Evolutionary conservation across 2,888 invertebrate genomes (phyloP), one percentile per base, ranked within the genome.

Genomic region (Odontocerum albicorne): DNA sequence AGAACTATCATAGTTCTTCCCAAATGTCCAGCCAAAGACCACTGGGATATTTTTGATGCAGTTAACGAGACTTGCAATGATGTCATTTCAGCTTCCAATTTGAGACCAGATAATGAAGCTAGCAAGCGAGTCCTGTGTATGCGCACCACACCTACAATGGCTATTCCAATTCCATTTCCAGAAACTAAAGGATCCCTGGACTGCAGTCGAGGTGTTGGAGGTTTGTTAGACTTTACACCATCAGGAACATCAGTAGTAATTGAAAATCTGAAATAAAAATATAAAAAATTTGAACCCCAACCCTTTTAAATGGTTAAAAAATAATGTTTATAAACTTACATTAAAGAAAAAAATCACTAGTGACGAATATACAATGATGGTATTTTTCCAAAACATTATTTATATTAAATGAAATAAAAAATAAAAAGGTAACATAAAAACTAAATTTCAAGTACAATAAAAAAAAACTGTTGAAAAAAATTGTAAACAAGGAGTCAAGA

Each of bases 71-170:
- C 88, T 68, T 96, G 93, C 7, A 96, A 79, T 53, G 91, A 92
- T 12, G 91, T 90, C 51, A 97, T 89, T 75, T 96, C 95, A 0
- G 95, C 95, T 71, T 97, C 96, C 59, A 97, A 75, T 73, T 96
- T 96, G 43, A 97, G 75, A 0, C 96, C 96, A 64, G 95, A 95
- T 1, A 97, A 76, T 0, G 95, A 93, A 0, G 96, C 96, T 58
- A 95, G 75, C 6, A 95, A 74, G 4, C 91, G 82, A 0, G 93
- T 93, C 60, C 91, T 83, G 65, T 92, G 92, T 62, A 97, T 92
- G 67, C 92, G 82, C 2, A 86, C 88, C 1, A 93, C 88, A 1
- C 95, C 96, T 67, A 94, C 92, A 16, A 96, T 90, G 20, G 91
- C 86, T 56, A 92, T 72, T 59, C 88, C 83, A 17, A 89, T 88